Base-by-base conservation (phyloP, 2,113 vertebrate species). In the Gavia stellata region DNA sequence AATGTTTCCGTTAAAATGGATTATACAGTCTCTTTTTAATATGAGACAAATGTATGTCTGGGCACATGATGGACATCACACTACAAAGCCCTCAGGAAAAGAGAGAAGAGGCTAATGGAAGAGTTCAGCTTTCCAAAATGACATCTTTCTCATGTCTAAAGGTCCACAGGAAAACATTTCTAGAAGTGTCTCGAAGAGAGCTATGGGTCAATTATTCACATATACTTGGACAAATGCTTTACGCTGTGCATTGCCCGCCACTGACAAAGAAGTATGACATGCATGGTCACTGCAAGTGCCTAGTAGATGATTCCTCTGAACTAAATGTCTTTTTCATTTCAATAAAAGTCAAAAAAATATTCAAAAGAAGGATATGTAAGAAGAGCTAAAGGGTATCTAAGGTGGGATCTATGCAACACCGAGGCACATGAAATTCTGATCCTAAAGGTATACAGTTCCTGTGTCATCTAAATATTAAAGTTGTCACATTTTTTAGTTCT, bases 401-500 rank as follows among this genome's bases (percentile, higher is more conserved):
- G 4, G 7, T 28, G 1, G 5, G 14, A 49, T 50, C 31, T 72
- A 9, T 2, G 1, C 24, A 52, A 52, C 10, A 8, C 6, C 40
- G 6, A 29, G 12, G 8, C 34, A 68, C 15, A 28, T 42, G 21
- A 45, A 63, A n/a, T n/a, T 79, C 25, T 71, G 29, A 74, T 65
- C 25, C 28, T 47, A 31, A 91, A 79, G 50, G 21, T 21, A 38
- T 5, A 66, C 2, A 70, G 2, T 31, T 52, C 67, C 33, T 45
- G 21, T 77, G 29, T 38, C 19, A 59, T 36, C 18, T 55, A 56
- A 91, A 53, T 20, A 45, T 36, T 44, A 50, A 28, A 26, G 7
- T 8, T 56, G 33, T n/a, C 33, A n/a, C 2, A 19, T 28, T n/a
- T 16, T 71, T 28, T 33, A 65, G 2, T 52, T 89, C 26, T 70